A percentile compares a stretch with the other conserved stretches of the same genome.
These are phyloP conservation scores for Petrocephalus schoutedeni DNA, from an alignment of 2,797 vertebrate genomes.

Conservation along the genomic window DNA sequence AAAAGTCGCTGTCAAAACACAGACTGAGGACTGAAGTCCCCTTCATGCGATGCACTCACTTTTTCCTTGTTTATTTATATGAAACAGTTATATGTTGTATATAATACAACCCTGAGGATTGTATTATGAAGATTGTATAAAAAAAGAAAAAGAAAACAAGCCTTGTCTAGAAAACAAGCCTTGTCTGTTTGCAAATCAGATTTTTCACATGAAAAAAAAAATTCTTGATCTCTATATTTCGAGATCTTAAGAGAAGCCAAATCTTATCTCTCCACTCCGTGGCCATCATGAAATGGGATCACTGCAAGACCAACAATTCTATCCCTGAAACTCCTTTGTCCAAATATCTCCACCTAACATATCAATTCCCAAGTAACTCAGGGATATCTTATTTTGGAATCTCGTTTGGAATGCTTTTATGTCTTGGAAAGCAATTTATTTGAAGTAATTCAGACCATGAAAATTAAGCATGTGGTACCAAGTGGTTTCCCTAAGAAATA, in stretches of 20 bases:
- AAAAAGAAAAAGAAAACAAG: background rate
- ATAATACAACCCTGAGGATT: background rate
- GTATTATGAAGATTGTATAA: too few species aligned
- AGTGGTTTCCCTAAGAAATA: background rate
- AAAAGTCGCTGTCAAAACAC: background rate
- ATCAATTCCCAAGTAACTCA: background rate
- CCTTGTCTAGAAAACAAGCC: background rate
- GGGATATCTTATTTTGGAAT: background rate
- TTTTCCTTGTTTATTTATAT: background rate
- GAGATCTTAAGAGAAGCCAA: background rate
- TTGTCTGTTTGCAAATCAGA: background rate
- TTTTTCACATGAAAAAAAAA: background rate
- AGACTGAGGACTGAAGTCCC: background rate
- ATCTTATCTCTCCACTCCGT: background rate
- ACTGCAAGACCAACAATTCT: background rate
- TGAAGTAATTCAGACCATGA: background rate
- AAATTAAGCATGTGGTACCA: background rate
- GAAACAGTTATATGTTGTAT: background rate
- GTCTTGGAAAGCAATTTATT: slow-evolving; percentile 6
- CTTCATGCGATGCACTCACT: background rate
- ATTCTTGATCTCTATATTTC: background rate
- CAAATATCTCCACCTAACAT: background rate
- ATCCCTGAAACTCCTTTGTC: background rate
- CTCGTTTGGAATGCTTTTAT: background rate
- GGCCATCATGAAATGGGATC: background rate